phyloP scores from a whole-genome alignment of 2,888 invertebrate species.

The Lumbricus terrestris region DNA sequence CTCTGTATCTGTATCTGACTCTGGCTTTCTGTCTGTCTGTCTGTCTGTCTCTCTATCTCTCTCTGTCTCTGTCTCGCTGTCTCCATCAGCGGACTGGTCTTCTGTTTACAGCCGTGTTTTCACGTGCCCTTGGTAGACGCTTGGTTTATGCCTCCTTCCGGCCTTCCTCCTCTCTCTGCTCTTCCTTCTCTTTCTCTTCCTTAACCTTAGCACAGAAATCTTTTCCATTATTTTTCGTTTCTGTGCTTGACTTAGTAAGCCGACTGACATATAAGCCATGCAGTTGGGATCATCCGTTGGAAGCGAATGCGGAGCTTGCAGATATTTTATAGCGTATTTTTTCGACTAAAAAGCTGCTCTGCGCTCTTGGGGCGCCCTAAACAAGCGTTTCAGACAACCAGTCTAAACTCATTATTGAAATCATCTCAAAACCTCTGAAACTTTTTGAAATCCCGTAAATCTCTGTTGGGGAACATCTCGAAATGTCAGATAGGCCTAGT shows the following conservation, averaged over 20 bases:
- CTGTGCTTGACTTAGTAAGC: background rate
- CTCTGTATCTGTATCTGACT: too few species aligned
- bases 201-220: background rate
- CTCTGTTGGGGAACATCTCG: too few species aligned
- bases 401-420: background rate
- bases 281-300: background rate
- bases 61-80: too few species aligned
- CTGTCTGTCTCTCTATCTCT: too few species aligned
- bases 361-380: background rate
- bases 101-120: too few species aligned
- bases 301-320: background rate
- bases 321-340: background rate
- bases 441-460: too few species aligned
- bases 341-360: background rate
- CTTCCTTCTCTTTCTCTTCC: background rate
- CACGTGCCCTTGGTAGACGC: too few species aligned
- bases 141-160: background rate
- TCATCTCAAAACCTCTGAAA: background rate
- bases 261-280: background rate
- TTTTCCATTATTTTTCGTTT: background rate
- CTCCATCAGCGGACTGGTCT: too few species aligned
- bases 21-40: too few species aligned
- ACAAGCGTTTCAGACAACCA: background rate
- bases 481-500: too few species aligned
- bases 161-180: background rate